phyloP scores from a whole-genome alignment of 1,140 invertebrate species.

The Drosophila mauritiana region DNA sequence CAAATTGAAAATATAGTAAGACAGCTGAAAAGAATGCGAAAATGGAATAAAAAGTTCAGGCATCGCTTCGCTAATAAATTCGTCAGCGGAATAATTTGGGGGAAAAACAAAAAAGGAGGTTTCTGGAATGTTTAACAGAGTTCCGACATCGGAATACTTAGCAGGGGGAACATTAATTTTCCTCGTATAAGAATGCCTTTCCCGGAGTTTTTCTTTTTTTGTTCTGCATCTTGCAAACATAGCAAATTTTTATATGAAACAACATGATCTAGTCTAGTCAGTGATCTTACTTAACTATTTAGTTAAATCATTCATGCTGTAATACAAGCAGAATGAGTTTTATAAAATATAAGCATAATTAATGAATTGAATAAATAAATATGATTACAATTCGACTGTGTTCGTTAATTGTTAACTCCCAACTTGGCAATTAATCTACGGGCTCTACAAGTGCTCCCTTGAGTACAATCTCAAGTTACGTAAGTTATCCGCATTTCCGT shows the following conservation, averaged over 20 bases:
- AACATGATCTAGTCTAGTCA: too few relatives aligned
- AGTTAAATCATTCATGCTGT: too few relatives aligned
- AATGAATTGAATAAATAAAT: background rate
- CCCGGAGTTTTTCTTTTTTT: too few relatives aligned
- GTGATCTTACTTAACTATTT: too few relatives aligned
- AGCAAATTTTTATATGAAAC: too few relatives aligned
- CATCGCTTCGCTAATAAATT: conserved; percentile 55
- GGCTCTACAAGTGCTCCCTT: conserved; percentile 1
- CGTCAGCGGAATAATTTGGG: conserved; percentile 49
- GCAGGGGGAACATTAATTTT: background rate
- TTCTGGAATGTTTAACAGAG: background rate
- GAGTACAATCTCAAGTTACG: background rate
- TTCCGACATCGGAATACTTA: conserved; percentile 21
- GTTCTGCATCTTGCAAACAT: too few relatives aligned
- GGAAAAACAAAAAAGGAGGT: conserved; percentile 13
- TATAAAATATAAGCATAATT: too few relatives aligned
- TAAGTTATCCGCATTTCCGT: background rate
- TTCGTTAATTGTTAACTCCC: background rate
- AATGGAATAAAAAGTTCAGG: conserved; percentile 43
- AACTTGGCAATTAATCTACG: background rate
- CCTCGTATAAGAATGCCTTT: too few relatives aligned
- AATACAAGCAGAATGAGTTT: too few relatives aligned
- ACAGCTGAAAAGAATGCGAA: conserved; percentile 21
- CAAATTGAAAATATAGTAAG: conserved; percentile 56
- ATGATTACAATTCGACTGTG: too few relatives aligned